These are phyloP conservation scores for Tetramorium parvispinum DNA, from an alignment of 1,140 invertebrate species.

Conservation along the genomic window DNA sequence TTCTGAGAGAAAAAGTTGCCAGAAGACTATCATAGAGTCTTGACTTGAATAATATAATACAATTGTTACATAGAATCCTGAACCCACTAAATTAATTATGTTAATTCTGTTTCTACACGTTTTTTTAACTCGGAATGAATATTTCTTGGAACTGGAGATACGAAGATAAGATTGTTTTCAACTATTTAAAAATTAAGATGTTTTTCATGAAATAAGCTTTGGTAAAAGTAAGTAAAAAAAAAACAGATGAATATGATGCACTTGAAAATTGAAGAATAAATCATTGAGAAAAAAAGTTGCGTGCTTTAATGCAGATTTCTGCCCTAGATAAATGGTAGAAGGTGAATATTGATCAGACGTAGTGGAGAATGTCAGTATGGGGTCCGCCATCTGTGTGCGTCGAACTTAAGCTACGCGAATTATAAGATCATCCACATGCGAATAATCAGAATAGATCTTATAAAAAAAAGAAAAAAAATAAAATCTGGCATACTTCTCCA, in stretches of 20 bases:
- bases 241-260: too few species aligned
- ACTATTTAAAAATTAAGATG: not conserved
- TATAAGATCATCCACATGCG: not conserved
- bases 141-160: not conserved
- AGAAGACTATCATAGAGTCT: not conserved
- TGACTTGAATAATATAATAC: not conserved
- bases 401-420: constrained; percentile 47
- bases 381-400: constrained; percentile 73
- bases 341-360: constrained; percentile 66
- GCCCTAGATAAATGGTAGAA: constrained; percentile 52
- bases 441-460: not conserved
- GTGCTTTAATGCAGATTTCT: constrained; percentile 37
- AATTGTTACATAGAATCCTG: not conserved
- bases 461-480: not conserved
- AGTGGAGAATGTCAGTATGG: constrained; percentile 62
- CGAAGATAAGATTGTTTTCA: not conserved
- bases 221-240: not conserved
- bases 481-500: not conserved
- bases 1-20: not conserved
- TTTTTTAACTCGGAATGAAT: not conserved
- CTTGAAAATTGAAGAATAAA: constrained; percentile 1
- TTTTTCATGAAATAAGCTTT: not conserved
- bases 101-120: not conserved
- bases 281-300: not conserved
- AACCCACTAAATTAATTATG: not conserved